Percentiles rank a stretch among this genome's conserved stretches.
Evolutionary conservation across 2,113 vertebrate species (phyloP).

Genomic region (Carollia perspicillata): DNA sequence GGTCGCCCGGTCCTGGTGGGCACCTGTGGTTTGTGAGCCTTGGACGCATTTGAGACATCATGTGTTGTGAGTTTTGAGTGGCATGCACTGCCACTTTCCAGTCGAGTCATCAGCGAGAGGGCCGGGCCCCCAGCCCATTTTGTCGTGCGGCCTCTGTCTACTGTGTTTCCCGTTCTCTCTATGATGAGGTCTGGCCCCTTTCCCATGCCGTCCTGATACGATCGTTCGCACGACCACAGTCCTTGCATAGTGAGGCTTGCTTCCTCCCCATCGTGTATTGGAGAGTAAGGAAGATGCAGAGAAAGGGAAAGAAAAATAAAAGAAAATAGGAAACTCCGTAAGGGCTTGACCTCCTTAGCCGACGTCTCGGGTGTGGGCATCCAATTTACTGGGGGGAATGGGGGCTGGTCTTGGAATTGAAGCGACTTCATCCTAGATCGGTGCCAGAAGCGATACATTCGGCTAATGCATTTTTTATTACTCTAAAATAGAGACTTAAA

Average conservation of each 20-base stretch:
- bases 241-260: rapidly evolving
- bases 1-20: not conserved
- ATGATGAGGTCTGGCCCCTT: not conserved
- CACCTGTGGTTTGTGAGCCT: not conserved
- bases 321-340: not conserved
- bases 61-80: not conserved
- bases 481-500: conserved; percentile 24
- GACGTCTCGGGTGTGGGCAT: not conserved
- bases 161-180: not conserved
- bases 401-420: not conserved
- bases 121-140: not conserved
- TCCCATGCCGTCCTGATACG: not conserved
- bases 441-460: not conserved
- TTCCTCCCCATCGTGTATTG: not conserved
- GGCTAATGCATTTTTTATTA: conserved; percentile 55
- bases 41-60: rapidly evolving
- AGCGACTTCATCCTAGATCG: not conserved
- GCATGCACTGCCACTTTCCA: not conserved
- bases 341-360: not conserved
- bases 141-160: not conserved
- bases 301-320: not conserved
- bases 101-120: not conserved
- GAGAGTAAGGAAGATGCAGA: not conserved
- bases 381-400: not conserved
- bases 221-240: not conserved